A percentile compares a stretch with the other conserved stretches of the same genome.
phyloP scores from a whole-genome alignment of 2,888 invertebrate species.

The Cacoxenus indagator region DNA sequence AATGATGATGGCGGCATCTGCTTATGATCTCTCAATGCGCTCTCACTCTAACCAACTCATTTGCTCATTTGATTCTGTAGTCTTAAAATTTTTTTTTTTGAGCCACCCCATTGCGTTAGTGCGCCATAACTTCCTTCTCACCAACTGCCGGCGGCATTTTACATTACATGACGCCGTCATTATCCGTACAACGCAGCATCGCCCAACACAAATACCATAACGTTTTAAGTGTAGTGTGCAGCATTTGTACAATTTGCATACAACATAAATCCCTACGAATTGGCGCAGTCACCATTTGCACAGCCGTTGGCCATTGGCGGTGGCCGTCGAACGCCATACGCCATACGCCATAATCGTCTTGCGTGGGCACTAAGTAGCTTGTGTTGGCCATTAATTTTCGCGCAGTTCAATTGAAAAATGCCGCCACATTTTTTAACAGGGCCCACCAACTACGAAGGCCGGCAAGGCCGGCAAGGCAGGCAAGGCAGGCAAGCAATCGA shows the following conservation, averaged over 20 bases:
- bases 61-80: too few species aligned
- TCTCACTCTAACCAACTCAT: too few species aligned
- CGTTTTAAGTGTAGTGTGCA: background rate
- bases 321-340: background rate
- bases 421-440: slow-evolving; percentile 35
- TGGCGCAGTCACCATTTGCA: slow-evolving; percentile 59
- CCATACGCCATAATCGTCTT: slow-evolving; percentile 41
- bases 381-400: slow-evolving; percentile 62
- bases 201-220: too few species aligned
- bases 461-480: background rate
- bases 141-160: slow-evolving; percentile 3
- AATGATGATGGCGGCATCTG: too few species aligned
- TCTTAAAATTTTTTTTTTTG: background rate
- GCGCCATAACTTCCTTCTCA: slow-evolving; percentile 11
- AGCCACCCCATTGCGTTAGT: slow-evolving; percentile 14
- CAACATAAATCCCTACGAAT: slow-evolving; percentile 17
- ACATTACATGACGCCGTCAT: background rate
- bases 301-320: background rate
- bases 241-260: slow-evolving; percentile 5
- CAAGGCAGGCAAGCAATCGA: background rate
- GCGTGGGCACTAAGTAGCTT: slow-evolving; percentile 54
- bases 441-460: slow-evolving; percentile 7
- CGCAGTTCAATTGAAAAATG: slow-evolving; percentile 56
- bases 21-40: too few species aligned
- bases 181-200: too few species aligned